These are phyloP conservation scores for Zosterops borbonicus DNA, from an alignment of 2,113 vertebrate genomes.

Conservation along the genomic window DNA sequence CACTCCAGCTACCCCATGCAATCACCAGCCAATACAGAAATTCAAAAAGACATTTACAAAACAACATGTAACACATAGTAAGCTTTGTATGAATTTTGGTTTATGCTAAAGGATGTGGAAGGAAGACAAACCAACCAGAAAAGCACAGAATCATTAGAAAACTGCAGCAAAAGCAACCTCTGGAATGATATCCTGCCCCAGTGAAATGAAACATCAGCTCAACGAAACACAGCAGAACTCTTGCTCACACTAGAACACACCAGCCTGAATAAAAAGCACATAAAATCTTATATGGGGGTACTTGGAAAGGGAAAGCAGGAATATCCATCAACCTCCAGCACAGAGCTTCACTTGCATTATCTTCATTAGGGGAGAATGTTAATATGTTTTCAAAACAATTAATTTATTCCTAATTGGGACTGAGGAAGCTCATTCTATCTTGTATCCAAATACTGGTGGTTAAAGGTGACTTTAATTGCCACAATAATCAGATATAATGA, in stretches of 20 bases:
- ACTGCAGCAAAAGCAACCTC: background rate
- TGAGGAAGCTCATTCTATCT: slow-evolving; percentile 46
- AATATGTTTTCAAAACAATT: slow-evolving; percentile 64
- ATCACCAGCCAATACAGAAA: background rate
- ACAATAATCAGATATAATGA: slow-evolving; percentile 69
- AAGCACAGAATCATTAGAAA: background rate
- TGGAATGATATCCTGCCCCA: background rate
- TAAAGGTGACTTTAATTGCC: slow-evolving; percentile 74
- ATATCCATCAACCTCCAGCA: slow-evolving; percentile 18
- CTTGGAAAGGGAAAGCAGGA: background rate
- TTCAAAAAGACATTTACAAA: background rate
- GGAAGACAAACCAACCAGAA: background rate
- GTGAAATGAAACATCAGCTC: background rate
- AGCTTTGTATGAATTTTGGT: background rate
- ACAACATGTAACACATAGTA: rapidly evolving
- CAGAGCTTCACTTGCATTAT: slow-evolving; percentile 23
- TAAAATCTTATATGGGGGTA: background rate
- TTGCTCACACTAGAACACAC: background rate
- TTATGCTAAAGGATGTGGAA: background rate
- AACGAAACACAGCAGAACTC: background rate
- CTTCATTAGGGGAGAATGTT: slow-evolving; percentile 31
- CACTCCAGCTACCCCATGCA: background rate
- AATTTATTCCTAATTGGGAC: slow-evolving; percentile 64
- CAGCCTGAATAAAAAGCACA: background rate
- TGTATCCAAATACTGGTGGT: slow-evolving; percentile 40